Conservation (phyloP, 2,888 invertebrate genomes). For the Drosophila pullipes region DNA sequence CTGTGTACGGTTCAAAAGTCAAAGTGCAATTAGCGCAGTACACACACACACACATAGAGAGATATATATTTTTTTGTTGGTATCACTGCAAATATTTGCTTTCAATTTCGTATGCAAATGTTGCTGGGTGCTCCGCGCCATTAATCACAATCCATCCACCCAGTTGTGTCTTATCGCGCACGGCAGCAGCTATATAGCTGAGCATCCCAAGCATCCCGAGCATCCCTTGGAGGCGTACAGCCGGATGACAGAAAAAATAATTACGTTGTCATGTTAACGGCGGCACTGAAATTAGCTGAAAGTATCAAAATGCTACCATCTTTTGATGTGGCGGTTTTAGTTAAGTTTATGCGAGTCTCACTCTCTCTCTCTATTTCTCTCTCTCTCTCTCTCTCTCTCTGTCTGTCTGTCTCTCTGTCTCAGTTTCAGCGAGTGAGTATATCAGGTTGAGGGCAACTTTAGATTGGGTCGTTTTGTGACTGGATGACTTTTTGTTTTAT, state of each 20-base stretch:
- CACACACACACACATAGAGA: conserved; percentile 13
- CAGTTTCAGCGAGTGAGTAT: not conserved
- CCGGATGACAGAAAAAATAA: conserved; percentile 72
- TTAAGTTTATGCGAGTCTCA: conserved; percentile 25
- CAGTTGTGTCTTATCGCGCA: conserved; percentile 42
- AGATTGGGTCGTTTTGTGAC: conserved; percentile 20
- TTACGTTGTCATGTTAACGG: conserved; percentile 80
- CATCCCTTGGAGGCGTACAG: conserved; percentile 39
- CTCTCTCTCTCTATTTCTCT: not conserved
- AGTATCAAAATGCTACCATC: conserved; percentile 72
- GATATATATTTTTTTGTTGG: conserved; percentile 13
- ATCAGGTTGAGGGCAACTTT: conserved; percentile 19
- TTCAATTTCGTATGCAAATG: conserved; percentile 82
- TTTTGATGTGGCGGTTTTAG: conserved; percentile 61
- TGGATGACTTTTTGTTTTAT: conserved; percentile 55
- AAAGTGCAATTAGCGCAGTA: conserved; percentile 74
- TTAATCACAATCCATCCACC: conserved; percentile 51
- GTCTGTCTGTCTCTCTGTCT: not conserved
- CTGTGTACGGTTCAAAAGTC: conserved; percentile 65
- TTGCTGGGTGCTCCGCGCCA: conserved; percentile 49
- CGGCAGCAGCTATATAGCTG: conserved; percentile 7
- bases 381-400: not conserved
- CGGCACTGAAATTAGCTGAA: conserved; percentile 76
- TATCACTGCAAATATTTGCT: conserved; percentile 78
- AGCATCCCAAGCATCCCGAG: conserved; percentile 13